Conservation (phyloP, 2,113 vertebrate species). For the Zapus hudsonius region DNA sequence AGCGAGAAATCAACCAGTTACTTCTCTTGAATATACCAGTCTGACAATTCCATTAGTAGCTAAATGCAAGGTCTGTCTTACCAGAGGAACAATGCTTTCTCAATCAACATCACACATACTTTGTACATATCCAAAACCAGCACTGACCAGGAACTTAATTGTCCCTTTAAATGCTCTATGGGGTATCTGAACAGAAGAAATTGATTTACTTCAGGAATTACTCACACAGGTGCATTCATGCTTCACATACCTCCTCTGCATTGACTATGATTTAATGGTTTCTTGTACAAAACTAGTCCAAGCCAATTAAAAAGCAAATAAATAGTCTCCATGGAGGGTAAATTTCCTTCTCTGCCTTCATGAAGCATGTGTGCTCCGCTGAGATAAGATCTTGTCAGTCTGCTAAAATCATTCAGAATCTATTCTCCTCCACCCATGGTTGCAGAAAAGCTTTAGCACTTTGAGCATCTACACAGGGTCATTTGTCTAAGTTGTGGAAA, state of each 20-base stretch:
- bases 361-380: constrained; percentile 56
- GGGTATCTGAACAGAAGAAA: constrained; percentile 64
- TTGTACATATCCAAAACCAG: constrained; percentile 18
- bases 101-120: constrained; percentile 43
- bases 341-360: constrained; percentile 74
- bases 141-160: constrained; percentile 60
- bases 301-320: constrained; percentile 84
- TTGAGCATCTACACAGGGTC: constrained; percentile 11
- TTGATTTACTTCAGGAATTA: constrained; percentile 82
- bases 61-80: constrained; percentile 35
- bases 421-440: constrained; percentile 12
- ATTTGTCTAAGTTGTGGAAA: constrained; percentile 40
- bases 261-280: constrained; percentile 79
- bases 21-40: not conserved
- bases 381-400: constrained; percentile 76
- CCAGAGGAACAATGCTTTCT: constrained; percentile 32
- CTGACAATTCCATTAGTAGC: constrained; percentile 13
- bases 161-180: constrained; percentile 65
- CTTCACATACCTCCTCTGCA: constrained; percentile 61
- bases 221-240: constrained; percentile 65
- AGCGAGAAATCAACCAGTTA: not conserved
- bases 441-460: not conserved
- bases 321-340: constrained; percentile 78
- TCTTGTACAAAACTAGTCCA: constrained; percentile 70
- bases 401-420: constrained; percentile 71